Evolutionary conservation across 2,888 invertebrate species (phyloP), one percentile per base, ranked within the genome.

Genomic region (Capitulum mitella): DNA sequence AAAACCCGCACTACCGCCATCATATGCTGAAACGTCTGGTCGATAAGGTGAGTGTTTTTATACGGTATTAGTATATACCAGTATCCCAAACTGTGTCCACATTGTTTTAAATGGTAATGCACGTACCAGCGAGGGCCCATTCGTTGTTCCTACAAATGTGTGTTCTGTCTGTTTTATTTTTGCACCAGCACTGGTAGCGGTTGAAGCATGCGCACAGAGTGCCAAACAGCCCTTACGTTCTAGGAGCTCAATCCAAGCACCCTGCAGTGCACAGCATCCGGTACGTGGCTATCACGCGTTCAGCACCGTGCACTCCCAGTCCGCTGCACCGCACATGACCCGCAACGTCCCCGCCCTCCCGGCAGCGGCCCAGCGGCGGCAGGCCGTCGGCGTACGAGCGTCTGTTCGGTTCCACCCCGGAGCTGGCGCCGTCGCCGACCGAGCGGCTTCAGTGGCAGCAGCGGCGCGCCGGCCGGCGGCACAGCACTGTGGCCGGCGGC

Each of bases 381-480:
- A 81, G 82, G 37, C 80, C 83, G 83, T 80, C 86, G 83, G 83
- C 83, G 82, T 82, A 85, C 83, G 83, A 86, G 81, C 85, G 84
- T 80, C 83, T 85, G 78, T 85, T 85, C 81, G 85, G 84, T 74
- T 82, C 81, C 46, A 80, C 79, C 75, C 61, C 61, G 10, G n/a
- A 77, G 58, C 61, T 48, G 37, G 29, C 14, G 86, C 91, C 93
- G 79, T 78, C 78, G 51, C 80, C 81, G 78, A 80, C 80, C 37
- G 82, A 80, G 77, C 82, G 79, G 61, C 81, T 82, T 64, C 82
- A 90, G 81, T 89, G 94, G 78, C 89, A 90, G 79, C 90, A 93
- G 58, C 94, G 94, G 0, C 91, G 91, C 82, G 93, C 94, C 84
- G 94, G 93, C 85, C 88, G 94, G 79, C 88, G 94, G 79, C 94